phyloP scores from a whole-genome alignment of 2,888 invertebrate genomes.

The Acleris laterana region DNA sequence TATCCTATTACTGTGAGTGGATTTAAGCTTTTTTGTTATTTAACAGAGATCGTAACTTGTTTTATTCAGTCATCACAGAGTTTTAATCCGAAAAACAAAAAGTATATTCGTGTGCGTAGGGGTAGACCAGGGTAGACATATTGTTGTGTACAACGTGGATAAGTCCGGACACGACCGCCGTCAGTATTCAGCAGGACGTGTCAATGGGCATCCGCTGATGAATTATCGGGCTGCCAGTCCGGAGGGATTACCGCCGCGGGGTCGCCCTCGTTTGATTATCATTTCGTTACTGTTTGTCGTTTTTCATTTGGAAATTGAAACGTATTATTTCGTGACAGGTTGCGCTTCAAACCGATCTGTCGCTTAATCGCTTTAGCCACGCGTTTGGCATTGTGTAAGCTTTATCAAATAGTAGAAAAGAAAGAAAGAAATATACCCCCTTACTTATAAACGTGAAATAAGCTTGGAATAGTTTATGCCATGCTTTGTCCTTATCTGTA shows the following conservation, averaged over 20 bases:
- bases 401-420: too few relatives aligned
- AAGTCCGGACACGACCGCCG: conserved; percentile 49
- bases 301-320: conserved; percentile 28
- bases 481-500: too few relatives aligned
- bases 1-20: too few relatives aligned
- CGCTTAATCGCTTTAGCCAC: too few relatives aligned
- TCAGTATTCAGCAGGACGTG: conserved; percentile 52
- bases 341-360: too few relatives aligned
- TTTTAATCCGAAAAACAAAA: conserved; percentile 29
- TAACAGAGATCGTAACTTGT: conserved; percentile 9
- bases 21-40: too few relatives aligned
- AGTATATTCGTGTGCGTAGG: neutral
- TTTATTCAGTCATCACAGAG: conserved; percentile 26
- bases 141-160: conserved; percentile 44
- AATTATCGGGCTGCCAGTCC: conserved; percentile 46
- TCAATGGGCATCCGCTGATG: conserved; percentile 53
- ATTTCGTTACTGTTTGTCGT: conserved; percentile 24
- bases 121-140: conserved; percentile 24
- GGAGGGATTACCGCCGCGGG: conserved; percentile 37
- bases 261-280: conserved; percentile 31
- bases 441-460: too few relatives aligned
- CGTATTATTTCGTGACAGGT: neutral
- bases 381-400: too few relatives aligned
- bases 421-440: too few relatives aligned
- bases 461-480: too few relatives aligned